Conservation (phyloP, 2,888 invertebrate genomes). For the Spicauda simplicius region DNA sequence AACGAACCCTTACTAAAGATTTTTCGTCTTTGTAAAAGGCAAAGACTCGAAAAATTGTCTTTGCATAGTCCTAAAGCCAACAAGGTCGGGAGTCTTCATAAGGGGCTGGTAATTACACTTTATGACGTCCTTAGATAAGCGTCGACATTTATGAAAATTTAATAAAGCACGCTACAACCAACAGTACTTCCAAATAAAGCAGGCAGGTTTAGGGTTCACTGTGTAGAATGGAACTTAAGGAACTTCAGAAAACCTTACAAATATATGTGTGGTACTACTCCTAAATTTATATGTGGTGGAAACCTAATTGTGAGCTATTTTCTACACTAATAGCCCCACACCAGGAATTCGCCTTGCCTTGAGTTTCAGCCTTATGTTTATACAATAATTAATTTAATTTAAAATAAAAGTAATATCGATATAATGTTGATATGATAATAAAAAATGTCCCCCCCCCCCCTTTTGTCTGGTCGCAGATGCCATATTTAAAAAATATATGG, state of each 20-base stretch:
- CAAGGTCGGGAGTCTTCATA: slow-evolving; percentile 10
- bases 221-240: neutral
- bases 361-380: no score
- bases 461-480: no score
- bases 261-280: no score
- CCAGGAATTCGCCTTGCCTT: no score
- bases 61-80: slow-evolving; percentile 9
- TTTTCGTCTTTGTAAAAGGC: neutral
- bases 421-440: no score
- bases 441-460: no score
- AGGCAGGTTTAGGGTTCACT: neutral
- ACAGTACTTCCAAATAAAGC: slow-evolving; percentile 14
- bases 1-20: neutral
- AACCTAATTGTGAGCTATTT: no score
- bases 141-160: slow-evolving; percentile 28
- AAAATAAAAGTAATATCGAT: no score
- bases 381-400: no score
- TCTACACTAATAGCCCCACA: no score
- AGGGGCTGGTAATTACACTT: slow-evolving; percentile 14
- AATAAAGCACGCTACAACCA: slow-evolving; percentile 18
- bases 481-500: no score
- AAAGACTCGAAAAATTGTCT: neutral
- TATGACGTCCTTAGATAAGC: slow-evolving; percentile 20
- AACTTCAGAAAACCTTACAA: neutral
- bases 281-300: no score